These are phyloP conservation scores for Pristis pectinata DNA, from an alignment of 2,797 vertebrate species.

Conservation along the genomic window DNA sequence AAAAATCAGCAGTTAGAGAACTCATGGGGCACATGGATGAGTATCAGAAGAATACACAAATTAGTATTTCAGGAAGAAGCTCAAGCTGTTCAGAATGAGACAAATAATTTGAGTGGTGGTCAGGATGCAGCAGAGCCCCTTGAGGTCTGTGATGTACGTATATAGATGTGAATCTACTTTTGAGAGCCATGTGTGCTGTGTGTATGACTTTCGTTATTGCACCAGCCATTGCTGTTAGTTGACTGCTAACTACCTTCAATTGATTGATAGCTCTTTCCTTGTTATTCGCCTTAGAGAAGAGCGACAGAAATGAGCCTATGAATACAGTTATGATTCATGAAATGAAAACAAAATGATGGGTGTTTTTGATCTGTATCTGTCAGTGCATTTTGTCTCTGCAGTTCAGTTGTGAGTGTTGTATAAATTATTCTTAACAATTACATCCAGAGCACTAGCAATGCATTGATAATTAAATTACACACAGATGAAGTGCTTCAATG, in stretches of 20 bases:
- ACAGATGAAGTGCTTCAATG: not conserved
- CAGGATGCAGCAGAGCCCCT: not conserved
- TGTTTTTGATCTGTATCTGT: not conserved
- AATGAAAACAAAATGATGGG: not conserved
- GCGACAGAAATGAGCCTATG: no score
- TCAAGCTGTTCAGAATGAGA: not conserved
- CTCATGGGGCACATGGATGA: not conserved
- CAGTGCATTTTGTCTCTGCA: not conserved
- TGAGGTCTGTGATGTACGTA: not conserved
- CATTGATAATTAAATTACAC: constrained; percentile 1
- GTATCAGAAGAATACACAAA: not conserved
- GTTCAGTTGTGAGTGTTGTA: not conserved
- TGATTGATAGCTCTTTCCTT: no score
- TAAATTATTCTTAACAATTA: not conserved
- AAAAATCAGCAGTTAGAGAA: not conserved
- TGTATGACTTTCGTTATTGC: no score
- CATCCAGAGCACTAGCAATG: not conserved
- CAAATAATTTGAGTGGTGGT: not conserved
- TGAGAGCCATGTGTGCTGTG: no score
- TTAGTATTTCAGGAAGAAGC: not conserved
- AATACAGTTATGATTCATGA: not conserved
- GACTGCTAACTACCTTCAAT: no score
- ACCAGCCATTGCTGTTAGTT: no score
- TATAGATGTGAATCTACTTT: no score
- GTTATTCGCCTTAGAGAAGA: no score